Base-by-base conservation (phyloP, 1,140 invertebrate genomes). In the Dreissena polymorpha region DNA sequence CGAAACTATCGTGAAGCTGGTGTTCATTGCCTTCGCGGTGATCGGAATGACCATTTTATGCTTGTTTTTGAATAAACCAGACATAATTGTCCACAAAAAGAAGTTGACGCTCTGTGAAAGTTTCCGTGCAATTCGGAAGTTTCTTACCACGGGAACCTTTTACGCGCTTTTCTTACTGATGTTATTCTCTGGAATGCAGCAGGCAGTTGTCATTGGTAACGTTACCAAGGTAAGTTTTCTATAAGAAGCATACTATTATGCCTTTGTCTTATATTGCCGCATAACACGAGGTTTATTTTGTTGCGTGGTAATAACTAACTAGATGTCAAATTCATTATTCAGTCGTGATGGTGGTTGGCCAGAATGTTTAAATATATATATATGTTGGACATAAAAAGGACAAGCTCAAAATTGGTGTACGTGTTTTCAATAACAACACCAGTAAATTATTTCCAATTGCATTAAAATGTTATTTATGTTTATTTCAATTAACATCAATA, bases 171-270 rank as follows among this genome's bases (percentile, higher is more conserved):
- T 85, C 27, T 53, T 86, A n/a, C 55, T 89, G 18, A 87, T 89
- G 86, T 60, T 87, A 25, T 89, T 87, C 75, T 86, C 85, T 39
- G 88, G 88, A 12, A 87, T 89, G 85, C 88, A 89, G 57, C 88
- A 89, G 63, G 88, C 85, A 25, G 81, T 89, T 55, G 86, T 89
- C 16, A 87, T 89, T 14, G 85, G 85, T 23, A 86, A 85, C 55
- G 86, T 89, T 25, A 89, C 88, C 23, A 86, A 87, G 88, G 88
- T 89, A 88, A 73, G 25, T 39, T 29, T 65, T 13, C n/a, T 78
- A 16, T 29, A 6, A 55, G 8, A 39, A 39, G 39, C 39, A 39
- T 39, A 39, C 39, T 39, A 39, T 39, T 5, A 39, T 39, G 39
- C 39, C 3, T 39, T 39, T 39, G 39, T 5, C 8, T 8, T 39